Evolutionary conservation across 1,140 invertebrate species (phyloP), one percentile per base, ranked within the genome.

Genomic region (Xylocopa sonorina): DNA sequence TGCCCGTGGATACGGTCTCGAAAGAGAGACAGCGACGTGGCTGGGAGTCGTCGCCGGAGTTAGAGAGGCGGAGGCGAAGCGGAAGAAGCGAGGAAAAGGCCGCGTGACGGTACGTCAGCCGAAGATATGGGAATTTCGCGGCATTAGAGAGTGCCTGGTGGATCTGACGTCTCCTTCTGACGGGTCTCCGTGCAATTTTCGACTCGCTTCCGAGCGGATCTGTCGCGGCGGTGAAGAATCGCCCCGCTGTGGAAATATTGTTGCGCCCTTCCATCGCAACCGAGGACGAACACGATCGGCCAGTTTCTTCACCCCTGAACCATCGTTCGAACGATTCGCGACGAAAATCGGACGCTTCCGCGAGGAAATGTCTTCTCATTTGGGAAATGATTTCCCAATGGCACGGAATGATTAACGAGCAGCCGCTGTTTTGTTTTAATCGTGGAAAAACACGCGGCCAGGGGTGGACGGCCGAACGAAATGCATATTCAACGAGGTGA

Each of bases 71-170:
- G 9, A n/a, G 43, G 5, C 18, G 55, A 57, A 18, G 24, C 1
- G 75, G 18, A 29, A 27, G 53, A 24, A 14, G 77, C 14, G n/a
- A 12, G 29, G 64, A 21, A 41, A 60, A 41, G 64, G 72, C 21
- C 48, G 72, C 24, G 71, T 62, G 48, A 69, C 63, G 74, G 57
- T 68, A 62, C 50, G 73, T 77, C 71, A 71, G 38, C 16, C 57
- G 38, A 69, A 81, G 79, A 76, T 78, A 78, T 62, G 74, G 64
- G 79, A 75, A 80, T 80, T 80, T 68, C 73, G 63, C 66, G 74
- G 66, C 64, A 51, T 75, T 81, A 75, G 46, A 41, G 48, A 55
- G 64, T 58, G 48, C 38, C 46, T 60, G 53, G 71, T 63, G 62
- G 60, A 75, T 32, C 71, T 63, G 77, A 78, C 76, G 68, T 73